Base-by-base conservation (phyloP, 2,113 vertebrate genomes). In the Galemys pyrenaicus region DNA sequence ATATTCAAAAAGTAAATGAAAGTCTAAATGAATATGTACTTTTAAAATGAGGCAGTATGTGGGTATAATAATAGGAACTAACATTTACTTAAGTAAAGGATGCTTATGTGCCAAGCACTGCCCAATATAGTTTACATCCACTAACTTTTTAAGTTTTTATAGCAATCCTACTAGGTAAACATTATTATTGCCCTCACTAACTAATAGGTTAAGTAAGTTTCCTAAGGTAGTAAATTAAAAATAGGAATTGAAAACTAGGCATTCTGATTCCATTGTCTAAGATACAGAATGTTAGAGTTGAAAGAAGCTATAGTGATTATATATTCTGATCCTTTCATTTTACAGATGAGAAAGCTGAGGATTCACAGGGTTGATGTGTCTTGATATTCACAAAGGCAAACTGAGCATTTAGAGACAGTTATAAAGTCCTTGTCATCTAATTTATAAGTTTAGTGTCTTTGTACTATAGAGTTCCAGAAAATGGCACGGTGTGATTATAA, bases 11-110 rank as follows among this genome's bases (percentile, higher is more conserved):
- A n/a, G 58, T 80, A 77, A 80, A 28, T 32, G 15, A 67, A 90
- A 46, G 17, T 9, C 22, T 89, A 92, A 68, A 67, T 56, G 19
- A 71, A 41, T 75, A 51, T 54, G 44, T 83, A 56, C 22, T 91
- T 91, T 28, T n/a, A 86, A 93, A 70, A 88, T 87, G 28, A 92
- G 22, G 51, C 80, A 65, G 26, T 60, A 44, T 62, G 77, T 92
- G 83, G 46, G 54, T 67, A 41, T 81, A 58, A 62, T 58, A 89
- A 56, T 22, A 58, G 41, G 13, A 75, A 37, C 44, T 83, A 56
- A 74, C 28, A 64, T 86, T 75, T 65, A 65, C 46, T 54, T 56
- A 56, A 56, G 54, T 74, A 67, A 87, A 94, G 17, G 30, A 62
- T 58, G 67, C 2, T 81, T 39, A 16, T 2, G 3, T 89, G 41